phyloP scores from a whole-genome alignment of 1,140 invertebrate species.

The Drosophila funebris region DNA sequence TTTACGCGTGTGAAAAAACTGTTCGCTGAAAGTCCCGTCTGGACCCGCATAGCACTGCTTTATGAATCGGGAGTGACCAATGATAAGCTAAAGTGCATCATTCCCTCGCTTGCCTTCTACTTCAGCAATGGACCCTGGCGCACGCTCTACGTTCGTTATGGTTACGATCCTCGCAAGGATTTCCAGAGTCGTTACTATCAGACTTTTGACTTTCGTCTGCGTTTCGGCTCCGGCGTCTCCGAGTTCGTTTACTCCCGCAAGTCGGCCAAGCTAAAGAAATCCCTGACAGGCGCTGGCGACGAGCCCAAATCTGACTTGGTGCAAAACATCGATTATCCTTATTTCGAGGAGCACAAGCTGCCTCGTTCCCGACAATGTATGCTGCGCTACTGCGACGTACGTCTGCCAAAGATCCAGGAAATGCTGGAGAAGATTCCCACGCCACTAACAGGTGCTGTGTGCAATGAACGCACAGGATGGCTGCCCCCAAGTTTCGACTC shows the following conservation, averaged over 20 bases:
- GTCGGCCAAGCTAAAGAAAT: constrained; percentile 52
- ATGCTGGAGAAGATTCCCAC: constrained; percentile 89
- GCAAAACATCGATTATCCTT: constrained; percentile 76
- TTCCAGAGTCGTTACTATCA: constrained; percentile 92
- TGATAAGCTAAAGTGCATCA: constrained; percentile 89
- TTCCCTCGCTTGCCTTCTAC: constrained; percentile 93
- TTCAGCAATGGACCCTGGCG: constrained; percentile 95
- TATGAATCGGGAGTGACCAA: constrained; percentile 87
- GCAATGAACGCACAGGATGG: constrained; percentile 91
- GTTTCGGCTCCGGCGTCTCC: constrained; percentile 83
- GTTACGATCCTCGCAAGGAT: constrained; percentile 94
- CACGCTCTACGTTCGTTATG: constrained; percentile 92
- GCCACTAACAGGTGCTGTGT: constrained; percentile 86
- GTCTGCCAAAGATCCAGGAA: constrained; percentile 93
- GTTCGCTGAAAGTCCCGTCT: constrained; percentile 92
- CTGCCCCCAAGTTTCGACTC: constrained; percentile 88
- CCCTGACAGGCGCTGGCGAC: constrained; percentile 8
- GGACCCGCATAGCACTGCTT: constrained; percentile 91
- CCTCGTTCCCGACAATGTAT: constrained; percentile 76
- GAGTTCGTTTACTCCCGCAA: constrained; percentile 75
- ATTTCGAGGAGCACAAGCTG: constrained; percentile 75
- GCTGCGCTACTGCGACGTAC: constrained; percentile 90
- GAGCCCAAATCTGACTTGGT: constrained; percentile 54
- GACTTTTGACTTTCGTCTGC: constrained; percentile 92
- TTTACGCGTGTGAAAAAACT: constrained; percentile 81